Base-by-base conservation (phyloP, 2,113 vertebrate species). In the Myxocyprinus asiaticus region DNA sequence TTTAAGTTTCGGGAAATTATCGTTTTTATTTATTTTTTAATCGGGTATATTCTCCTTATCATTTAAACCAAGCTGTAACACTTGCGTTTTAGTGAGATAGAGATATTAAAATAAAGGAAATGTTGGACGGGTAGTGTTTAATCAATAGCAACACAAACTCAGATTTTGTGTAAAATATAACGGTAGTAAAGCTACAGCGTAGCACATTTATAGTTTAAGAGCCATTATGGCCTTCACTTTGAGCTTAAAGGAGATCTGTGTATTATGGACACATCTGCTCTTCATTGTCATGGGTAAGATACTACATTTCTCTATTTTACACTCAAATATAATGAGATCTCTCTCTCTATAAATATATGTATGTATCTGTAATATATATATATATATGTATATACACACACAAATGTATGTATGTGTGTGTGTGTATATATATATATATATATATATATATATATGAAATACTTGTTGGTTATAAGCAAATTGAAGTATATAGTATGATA, bases 111-210 rank as follows among this genome's bases (percentile, higher is more conserved):
- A 33, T 33, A 59, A 72, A 71, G 5, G 68, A 72, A 15, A 72
- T 58, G 69, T 72, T 58, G 55, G n/a, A 47, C 69, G 45, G 53
- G 9, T 74, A 58, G 33, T 12, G 10, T 50, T 11, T 42, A 22
- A 51, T 4, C 45, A 14, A 1, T 9, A 4, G 1, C 7, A 6
- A 11, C n/a, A 22, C 47, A 14, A 6, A 1, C 0, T 3, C 33
- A 9, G 7, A 12, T 42, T 44, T 22, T 45, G 61, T 45, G 1
- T 58, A 15, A 8, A 33, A 9, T 43, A 15, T n/a, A n/a, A 15
- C 56, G 2, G 42, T 9, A 6, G 22, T 14, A 11, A 86, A 87
- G 74, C 81, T 79, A 73, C 88, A 90, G 90, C 90, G 89, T 50
- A 6, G 8, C 33, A 15, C 12, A 55, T 56, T 71, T 71, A 74